Base-by-base conservation (phyloP, 2,113 vertebrate species). In the Erythrocercus mccallii region DNA sequence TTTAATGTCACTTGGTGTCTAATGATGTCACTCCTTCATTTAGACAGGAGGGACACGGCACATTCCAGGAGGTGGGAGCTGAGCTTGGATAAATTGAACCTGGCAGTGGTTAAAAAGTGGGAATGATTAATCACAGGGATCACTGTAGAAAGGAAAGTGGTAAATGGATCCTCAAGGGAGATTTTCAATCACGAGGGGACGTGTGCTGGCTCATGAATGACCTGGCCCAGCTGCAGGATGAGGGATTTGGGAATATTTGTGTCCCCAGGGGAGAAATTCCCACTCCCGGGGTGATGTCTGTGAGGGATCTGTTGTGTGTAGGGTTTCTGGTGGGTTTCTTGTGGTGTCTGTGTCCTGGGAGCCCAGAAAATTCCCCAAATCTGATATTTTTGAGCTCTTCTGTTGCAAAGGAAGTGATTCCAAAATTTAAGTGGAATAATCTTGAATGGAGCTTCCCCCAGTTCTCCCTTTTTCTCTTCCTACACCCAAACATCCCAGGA, bases 1-100 rank as follows among this genome's bases (percentile, higher is more conserved):
- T 90, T 89, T 87, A 50, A 74, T 74, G 38, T 40, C 79, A 18
- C 61, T 79, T 66, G 38, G 24, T 35, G 35, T 66, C 88, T 93
- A 84, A 93, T 4, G 78, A 27, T 66, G 78, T 58, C 57, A 42
- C 84, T 94, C 88, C 88, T 91, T 93, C 92, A 62, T 84, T 81
- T 4, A 18, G 73, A 58, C 51, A 66, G 81, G 60, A 73, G 81
- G 58, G 64, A 73, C 14, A 5, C 6, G 15, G 64, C 81, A 11
- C 31, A 4, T 81, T 86, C 40, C 24, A 6, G 60, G 10, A 37
- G 73, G 47, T 45, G 56, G 90, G 64, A 86, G 88, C 42, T 58
- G 78, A 15, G 72, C 44, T 54, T 12, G 47, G 72, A 87, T 45
- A 74, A 94, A 86, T 79, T 3, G 69, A 84, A 70, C 35, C 69